These are phyloP conservation scores for Ptychoptera contaminata DNA, from an alignment of 2,888 invertebrate genomes.

Conservation along the genomic window DNA sequence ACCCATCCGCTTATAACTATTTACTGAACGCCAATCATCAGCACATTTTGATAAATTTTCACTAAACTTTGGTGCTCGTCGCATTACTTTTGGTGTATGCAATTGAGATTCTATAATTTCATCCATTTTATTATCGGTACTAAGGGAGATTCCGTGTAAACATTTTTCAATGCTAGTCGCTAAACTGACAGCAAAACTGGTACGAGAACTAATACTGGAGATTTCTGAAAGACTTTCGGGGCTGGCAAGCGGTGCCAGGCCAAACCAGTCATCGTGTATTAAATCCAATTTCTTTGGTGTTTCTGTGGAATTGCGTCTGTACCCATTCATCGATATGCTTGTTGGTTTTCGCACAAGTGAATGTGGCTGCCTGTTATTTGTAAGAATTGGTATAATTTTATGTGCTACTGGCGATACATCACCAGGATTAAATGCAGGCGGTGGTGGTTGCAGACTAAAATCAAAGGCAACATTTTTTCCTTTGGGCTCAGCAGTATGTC, in stretches of 20 bases:
- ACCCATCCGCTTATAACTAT: conserved; percentile 37
- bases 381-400: conserved; percentile 13
- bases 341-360: conserved; percentile 14
- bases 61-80: conserved; percentile 47
- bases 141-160: conserved; percentile 20
- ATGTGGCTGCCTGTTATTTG: conserved; percentile 6
- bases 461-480: conserved; percentile 28
- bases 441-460: conserved; percentile 1
- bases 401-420: conserved; percentile 13
- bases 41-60: conserved; percentile 49
- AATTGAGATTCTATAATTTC: conserved; percentile 30
- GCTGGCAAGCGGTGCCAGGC: conserved; percentile 62
- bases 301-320: conserved; percentile 22
- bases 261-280: conserved; percentile 47
- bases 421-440: conserved; percentile 4
- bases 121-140: conserved; percentile 17
- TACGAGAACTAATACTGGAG: conserved; percentile 58
- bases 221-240: conserved; percentile 69
- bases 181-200: conserved; percentile 37
- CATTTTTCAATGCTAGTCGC: conserved; percentile 28
- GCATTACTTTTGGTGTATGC: conserved; percentile 41
- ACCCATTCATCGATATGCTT: conserved; percentile 12
- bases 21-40: conserved; percentile 42
- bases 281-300: conserved; percentile 31
- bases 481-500: conserved; percentile 11